These are phyloP conservation scores for Poecilia velifera DNA, from an alignment of 2,797 vertebrate species.

Conservation along the genomic window DNA sequence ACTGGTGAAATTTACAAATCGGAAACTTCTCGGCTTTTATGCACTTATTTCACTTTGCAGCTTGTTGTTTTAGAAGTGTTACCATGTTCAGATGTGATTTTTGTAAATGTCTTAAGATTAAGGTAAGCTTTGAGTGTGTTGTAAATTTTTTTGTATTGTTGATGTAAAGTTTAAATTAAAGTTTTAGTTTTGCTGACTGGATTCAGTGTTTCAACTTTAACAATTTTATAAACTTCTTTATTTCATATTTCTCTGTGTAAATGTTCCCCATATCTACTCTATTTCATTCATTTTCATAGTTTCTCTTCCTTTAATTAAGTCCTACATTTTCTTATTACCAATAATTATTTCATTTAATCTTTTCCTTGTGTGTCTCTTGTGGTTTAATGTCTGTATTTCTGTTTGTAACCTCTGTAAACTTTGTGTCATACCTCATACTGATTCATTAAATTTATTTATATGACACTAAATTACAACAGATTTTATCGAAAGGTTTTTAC, in stretches of 20 bases:
- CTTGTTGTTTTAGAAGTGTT: background rate
- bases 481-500: no score
- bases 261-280: background rate
- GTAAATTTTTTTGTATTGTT: background rate
- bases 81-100: background rate
- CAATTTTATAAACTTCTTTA: background rate
- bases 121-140: background rate
- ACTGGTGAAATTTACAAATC: slow-evolving; percentile 84
- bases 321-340: background rate
- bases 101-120: background rate
- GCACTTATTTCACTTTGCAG: background rate
- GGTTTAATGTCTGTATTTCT: background rate
- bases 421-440: background rate
- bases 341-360: background rate
- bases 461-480: no score
- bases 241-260: background rate
- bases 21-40: no score
- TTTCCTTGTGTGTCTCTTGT: background rate
- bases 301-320: background rate
- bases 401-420: background rate
- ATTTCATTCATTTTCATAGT: background rate
- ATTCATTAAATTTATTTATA: background rate
- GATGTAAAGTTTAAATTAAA: background rate
- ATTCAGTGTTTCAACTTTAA: background rate
- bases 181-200: background rate